These are phyloP conservation scores for Eupleurogrammus muticus DNA, from an alignment of 2,797 vertebrate species.

Conservation along the genomic window DNA sequence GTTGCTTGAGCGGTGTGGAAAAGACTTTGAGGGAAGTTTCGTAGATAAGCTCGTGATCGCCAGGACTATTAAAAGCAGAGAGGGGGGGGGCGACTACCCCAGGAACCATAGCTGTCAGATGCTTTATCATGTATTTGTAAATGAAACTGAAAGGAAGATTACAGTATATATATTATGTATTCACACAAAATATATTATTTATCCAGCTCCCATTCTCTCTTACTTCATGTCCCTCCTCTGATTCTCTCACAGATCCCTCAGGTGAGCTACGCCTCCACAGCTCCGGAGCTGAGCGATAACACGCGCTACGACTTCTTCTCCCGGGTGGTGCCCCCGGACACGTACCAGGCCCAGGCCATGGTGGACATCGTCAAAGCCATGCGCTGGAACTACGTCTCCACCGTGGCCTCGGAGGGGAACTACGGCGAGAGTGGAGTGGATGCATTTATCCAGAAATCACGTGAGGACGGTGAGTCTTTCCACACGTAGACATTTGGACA, in stretches of 20 bases:
- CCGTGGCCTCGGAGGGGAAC: conserved; percentile 95
- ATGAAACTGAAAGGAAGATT: conserved; percentile 9
- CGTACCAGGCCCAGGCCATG: conserved; percentile 97
- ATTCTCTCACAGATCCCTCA: conserved; percentile 89
- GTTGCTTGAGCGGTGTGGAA: conserved; percentile 58
- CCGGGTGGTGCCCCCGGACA: conserved; percentile 94
- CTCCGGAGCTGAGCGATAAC: conserved; percentile 95
- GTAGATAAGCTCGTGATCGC: conserved; percentile 52
- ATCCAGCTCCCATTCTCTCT: not conserved
- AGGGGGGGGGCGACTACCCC: conserved; percentile 30
- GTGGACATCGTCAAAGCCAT: conserved; percentile 96
- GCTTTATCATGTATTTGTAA: conserved; percentile 33
- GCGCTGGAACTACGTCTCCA: conserved; percentile 97
- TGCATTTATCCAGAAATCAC: conserved; percentile 95
- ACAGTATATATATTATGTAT: conserved; percentile 16
- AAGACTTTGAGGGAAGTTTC: conserved; percentile 37
- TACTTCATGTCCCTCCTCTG: not conserved
- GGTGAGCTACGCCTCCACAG: conserved; percentile 97
- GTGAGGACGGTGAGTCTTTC: conserved; percentile 91
- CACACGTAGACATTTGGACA: conserved; percentile 5
- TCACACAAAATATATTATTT: conserved; percentile 7
- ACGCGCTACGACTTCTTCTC: conserved; percentile 98
- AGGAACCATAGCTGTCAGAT: conserved; percentile 51
- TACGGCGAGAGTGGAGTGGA: conserved; percentile 96
- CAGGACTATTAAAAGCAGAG: conserved; percentile 68